These are phyloP conservation scores for Tetramorium simillimum DNA, from an alignment of 1,140 invertebrate species.

Conservation along the genomic window DNA sequence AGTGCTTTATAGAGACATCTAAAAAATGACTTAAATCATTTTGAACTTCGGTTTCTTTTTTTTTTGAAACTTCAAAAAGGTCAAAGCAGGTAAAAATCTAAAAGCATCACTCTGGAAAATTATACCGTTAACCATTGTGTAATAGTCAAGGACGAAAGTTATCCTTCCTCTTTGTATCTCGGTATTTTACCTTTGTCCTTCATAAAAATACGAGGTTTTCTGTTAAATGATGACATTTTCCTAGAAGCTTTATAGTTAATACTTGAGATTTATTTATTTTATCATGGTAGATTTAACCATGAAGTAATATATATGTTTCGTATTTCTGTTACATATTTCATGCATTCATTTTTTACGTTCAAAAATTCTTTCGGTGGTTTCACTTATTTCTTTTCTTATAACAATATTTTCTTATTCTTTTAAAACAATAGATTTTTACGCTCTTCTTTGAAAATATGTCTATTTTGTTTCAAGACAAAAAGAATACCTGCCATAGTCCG, in stretches of 20 bases:
- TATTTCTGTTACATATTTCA: background rate
- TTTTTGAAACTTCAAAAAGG: background rate
- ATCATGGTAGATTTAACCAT: background rate
- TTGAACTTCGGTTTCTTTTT: background rate
- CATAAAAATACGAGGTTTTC: background rate
- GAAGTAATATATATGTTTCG: background rate
- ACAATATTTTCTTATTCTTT: background rate
- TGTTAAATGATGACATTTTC: conserved; percentile 3
- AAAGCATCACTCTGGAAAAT: too few species aligned
- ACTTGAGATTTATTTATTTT: background rate
- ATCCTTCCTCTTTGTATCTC: background rate
- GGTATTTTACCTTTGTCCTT: background rate
- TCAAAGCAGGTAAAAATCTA: background rate
- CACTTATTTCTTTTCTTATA: background rate
- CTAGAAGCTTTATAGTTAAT: background rate
- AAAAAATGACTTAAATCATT: background rate
- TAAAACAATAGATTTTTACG: background rate
- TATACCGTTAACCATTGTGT: background rate
- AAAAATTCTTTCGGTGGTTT: background rate
- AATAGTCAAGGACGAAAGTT: background rate
- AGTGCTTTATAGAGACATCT: background rate
- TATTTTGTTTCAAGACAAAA: background rate
- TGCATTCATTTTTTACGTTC: background rate
- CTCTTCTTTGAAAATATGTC: background rate
- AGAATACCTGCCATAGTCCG: background rate